Percentiles rank a stretch among this genome's conserved stretches.
phyloP scores from a whole-genome alignment of 2,113 vertebrate species.

The Pangasianodon hypophthalmus region DNA sequence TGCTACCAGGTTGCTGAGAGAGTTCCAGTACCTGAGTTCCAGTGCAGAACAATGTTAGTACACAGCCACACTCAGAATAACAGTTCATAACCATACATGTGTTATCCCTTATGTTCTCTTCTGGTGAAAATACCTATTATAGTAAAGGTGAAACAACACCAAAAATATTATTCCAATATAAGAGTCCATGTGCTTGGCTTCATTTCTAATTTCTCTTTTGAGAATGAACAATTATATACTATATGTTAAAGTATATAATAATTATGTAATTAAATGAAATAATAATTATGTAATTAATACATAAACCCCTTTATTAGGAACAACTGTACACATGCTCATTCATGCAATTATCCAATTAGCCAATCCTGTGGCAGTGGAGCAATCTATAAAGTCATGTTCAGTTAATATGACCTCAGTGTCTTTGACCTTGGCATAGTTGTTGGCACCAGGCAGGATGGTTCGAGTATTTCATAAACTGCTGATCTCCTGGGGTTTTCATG shows the following conservation, averaged over 20 bases:
- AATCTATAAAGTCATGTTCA: neutral
- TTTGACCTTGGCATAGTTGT: neutral
- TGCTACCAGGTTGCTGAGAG: constrained; percentile 96
- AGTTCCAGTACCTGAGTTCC: constrained; percentile 95
- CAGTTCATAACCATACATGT: neutral
- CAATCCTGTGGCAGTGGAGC: neutral
- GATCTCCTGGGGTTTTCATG: neutral
- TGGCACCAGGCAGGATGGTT: neutral
- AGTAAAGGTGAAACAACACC: neutral
- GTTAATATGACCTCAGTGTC: neutral
- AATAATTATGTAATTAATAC: neutral
- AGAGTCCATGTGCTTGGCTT: neutral
- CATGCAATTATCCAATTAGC: neutral
- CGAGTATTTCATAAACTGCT: neutral
- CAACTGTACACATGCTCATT: neutral
- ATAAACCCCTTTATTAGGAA: neutral
- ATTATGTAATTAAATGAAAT: neutral
- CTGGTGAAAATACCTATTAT: neutral
- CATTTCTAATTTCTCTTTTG: neutral
- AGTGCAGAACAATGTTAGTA: neutral
- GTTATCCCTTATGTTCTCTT: neutral
- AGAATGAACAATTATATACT: neutral
- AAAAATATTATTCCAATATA: neutral
- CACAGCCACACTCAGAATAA: neutral
- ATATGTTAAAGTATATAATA: neutral